Evolutionary conservation across 2,113 vertebrate genomes (phyloP).

Genomic region (Stictonetta naevosa): DNA sequence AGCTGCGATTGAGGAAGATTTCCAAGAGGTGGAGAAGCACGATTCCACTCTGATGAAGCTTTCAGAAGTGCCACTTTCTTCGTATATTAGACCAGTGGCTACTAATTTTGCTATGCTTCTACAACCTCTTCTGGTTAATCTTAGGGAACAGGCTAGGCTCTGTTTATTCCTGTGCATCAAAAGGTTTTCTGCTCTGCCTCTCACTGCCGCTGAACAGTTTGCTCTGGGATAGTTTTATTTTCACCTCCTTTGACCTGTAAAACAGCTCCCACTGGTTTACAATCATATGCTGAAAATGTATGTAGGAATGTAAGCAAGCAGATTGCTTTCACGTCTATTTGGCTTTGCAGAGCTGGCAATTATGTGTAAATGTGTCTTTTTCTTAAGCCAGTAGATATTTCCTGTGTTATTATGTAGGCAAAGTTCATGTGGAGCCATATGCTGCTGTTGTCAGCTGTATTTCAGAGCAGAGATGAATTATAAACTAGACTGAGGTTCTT

Average conservation of each 20-base stretch:
- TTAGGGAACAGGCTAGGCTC: neutral
- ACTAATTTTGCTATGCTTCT: neutral
- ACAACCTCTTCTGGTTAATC: neutral
- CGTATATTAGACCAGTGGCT: neutral
- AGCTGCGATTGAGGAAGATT: neutral
- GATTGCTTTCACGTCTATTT: neutral
- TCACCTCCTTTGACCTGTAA: neutral
- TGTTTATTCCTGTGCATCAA: neutral
- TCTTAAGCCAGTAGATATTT: neutral
- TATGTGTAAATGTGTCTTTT: neutral
- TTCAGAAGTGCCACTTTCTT: neutral
- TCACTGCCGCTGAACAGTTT: neutral
- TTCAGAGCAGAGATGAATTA: neutral
- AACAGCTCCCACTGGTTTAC: neutral
- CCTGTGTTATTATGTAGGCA: neutral
- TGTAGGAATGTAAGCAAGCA: neutral
- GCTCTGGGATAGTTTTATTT: neutral
- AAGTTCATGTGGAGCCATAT: neutral
- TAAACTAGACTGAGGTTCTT: neutral
- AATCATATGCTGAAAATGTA: accelerated
- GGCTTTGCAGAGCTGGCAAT: neutral
- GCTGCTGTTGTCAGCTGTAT: neutral
- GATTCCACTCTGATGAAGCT: neutral
- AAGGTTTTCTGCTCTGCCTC: neutral
- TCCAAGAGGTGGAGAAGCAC: neutral